A percentile compares a stretch with the other conserved stretches of the same genome.
phyloP scores from a whole-genome alignment of 2,797 vertebrate genomes.

The Syncerus caffer region DNA sequence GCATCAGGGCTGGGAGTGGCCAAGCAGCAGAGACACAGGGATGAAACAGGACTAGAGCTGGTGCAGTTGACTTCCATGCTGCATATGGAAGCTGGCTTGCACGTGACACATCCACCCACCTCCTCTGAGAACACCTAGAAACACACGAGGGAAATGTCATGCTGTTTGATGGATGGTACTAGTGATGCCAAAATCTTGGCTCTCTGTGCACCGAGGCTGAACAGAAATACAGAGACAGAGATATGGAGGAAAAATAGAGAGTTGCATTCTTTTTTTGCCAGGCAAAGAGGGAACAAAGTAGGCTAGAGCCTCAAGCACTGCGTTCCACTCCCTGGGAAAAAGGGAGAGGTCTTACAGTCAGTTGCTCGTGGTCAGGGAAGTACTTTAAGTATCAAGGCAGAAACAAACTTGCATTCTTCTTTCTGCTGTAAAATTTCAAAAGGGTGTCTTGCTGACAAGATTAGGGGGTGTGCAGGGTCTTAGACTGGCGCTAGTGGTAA shows the following conservation, averaged over 20 bases:
- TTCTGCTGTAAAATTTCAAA: not conserved
- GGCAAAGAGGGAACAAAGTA: not conserved
- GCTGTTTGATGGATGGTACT: not conserved
- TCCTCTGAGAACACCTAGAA: not conserved
- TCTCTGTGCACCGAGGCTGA: not conserved
- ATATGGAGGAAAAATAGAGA: not conserved
- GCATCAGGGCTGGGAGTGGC: not conserved
- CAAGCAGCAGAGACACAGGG: not conserved
- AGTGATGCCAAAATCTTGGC: not conserved
- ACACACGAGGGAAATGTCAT: not conserved
- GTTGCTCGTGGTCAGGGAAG: not conserved
- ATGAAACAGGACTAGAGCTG: not conserved
- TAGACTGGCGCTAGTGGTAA: not conserved
- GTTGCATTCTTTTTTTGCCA: not conserved
- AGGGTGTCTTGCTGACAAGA: not conserved
- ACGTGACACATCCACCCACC: not conserved
- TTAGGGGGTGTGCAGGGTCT: not conserved
- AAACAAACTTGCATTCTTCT: not conserved
- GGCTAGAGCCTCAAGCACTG: rapidly evolving
- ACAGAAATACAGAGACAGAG: not conserved
- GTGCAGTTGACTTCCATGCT: not conserved
- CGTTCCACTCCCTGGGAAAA: not conserved
- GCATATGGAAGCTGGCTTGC: not conserved
- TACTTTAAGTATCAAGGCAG: not conserved
- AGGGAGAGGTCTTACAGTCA: not conserved